Conservation (phyloP, 2,888 invertebrate species). For the Oeneis ivallda region DNA sequence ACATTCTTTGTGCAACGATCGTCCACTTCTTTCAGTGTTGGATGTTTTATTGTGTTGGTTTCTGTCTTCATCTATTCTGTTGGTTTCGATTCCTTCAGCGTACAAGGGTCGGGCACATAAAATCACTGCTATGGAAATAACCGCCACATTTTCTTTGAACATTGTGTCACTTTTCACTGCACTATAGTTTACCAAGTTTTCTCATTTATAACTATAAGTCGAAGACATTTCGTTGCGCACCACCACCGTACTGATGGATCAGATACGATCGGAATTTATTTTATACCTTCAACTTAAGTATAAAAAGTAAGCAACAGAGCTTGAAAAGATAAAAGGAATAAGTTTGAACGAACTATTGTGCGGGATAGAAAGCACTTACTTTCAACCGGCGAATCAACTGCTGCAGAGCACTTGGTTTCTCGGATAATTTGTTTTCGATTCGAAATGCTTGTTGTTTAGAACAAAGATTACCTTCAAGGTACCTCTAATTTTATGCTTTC, state of each 20-base stretch:
- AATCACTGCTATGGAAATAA: constrained; percentile 50
- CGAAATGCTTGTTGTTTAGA: constrained; percentile 19
- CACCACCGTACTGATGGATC: constrained; percentile 58
- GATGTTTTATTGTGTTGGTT: constrained; percentile 39
- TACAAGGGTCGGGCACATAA: constrained; percentile 45
- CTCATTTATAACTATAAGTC: constrained; percentile 33
- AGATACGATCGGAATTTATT: constrained; percentile 58
- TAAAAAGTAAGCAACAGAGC: constrained; percentile 53
- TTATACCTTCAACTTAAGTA: constrained; percentile 60
- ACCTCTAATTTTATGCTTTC: constrained; percentile 26
- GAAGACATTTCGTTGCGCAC: constrained; percentile 58
- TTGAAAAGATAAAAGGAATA: constrained; percentile 61
- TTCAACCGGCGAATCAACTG: constrained; percentile 47
- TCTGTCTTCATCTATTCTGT: constrained; percentile 48
- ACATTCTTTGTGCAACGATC: constrained; percentile 69
- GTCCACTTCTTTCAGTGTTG: constrained; percentile 58
- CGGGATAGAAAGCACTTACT: constrained; percentile 60
- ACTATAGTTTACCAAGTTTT: constrained; percentile 44
- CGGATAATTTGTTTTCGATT: constrained; percentile 43
- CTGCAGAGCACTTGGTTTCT: constrained; percentile 43
- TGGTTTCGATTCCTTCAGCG: constrained; percentile 60
- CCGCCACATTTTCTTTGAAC: constrained; percentile 55
- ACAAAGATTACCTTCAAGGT: not conserved
- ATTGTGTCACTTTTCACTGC: constrained; percentile 56
- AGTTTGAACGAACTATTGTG: constrained; percentile 57